Conservation (phyloP, 2,113 vertebrate genomes). For the Rafetus swinhoei region DNA sequence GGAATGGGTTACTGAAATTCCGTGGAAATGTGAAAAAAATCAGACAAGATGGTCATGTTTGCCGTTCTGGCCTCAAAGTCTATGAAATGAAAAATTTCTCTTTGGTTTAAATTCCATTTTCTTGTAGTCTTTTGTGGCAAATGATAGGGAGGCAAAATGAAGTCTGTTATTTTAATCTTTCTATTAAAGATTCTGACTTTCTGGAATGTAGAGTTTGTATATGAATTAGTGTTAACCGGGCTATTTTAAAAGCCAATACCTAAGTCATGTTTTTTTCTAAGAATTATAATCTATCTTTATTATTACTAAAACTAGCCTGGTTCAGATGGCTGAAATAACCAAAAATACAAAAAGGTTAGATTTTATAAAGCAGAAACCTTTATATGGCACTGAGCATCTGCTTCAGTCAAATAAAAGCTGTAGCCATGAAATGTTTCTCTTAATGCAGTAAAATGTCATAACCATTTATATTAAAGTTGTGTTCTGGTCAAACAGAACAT, state of each 20-base stretch:
- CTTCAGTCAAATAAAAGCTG: slow-evolving; percentile 38
- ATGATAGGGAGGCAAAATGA: neutral
- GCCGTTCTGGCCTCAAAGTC: neutral
- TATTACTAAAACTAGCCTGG: neutral
- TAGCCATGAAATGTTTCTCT: slow-evolving; percentile 39
- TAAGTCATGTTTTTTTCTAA: neutral
- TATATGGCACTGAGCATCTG: neutral
- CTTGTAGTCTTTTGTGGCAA: neutral
- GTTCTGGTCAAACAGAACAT: slow-evolving; percentile 56
- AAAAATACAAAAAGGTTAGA: neutral
- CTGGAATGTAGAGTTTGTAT: neutral
- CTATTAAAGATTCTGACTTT: neutral
- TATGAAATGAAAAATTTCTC: neutral
- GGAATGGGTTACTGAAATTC: neutral
- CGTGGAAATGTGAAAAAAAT: neutral
- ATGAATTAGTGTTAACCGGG: neutral
- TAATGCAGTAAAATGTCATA: slow-evolving; percentile 41
- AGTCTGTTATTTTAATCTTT: neutral
- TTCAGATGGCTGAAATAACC: neutral
- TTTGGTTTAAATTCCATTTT: neutral
- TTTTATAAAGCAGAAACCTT: slow-evolving; percentile 10
- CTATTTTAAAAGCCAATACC: slow-evolving; percentile 24
- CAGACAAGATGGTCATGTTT: neutral
- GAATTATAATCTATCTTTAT: neutral
- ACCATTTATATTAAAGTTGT: slow-evolving; percentile 45